Evolutionary conservation across 2,113 vertebrate species (phyloP), one percentile per base, ranked within the genome.

Genomic region (Caranx ignobilis): DNA sequence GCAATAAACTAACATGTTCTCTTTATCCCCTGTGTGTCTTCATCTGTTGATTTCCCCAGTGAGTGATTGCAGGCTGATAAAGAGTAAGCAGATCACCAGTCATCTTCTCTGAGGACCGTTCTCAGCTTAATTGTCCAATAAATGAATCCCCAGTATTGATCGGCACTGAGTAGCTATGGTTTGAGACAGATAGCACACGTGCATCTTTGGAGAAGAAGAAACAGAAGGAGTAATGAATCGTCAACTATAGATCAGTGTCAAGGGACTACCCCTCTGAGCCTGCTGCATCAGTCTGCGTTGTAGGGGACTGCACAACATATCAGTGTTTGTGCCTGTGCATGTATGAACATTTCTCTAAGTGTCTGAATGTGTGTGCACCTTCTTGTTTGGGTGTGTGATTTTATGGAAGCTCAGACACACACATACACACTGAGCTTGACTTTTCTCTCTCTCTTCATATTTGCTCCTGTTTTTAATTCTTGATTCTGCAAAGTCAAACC

Each of bases 181-280:
- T 34, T 65, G 2, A 64, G 56, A 74, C 19, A 39, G 50, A 69
- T 11, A 32, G 63, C 12, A 35, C 0, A 1, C 52, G 50, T 19
- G 7, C 11, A 13, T 54, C 1, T 55, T 18, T 41, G 10, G 18
- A 31, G 19, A 0, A 0, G 16, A 11, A 50, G 65, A 55, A n/a
- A 34, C 87, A 91, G 65, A 15, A 56, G 70, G 76, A 86, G 81
- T 87, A 92, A 90, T 91, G 88, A 91, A 91, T 91, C 67, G 67
- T 78, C 79, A 83, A 89, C 88, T 86, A 75, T 87, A 91, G 86
- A 91, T 87, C 84, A 83, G 77, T 90, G 86, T 91, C 89, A 84
- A 56, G 84, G 78, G 88, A 79, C 78, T 71, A 73, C 82, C 87
- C 71, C 41, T 64, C 76, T 77, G 77, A 81, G 48, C 83, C 72